Conservation (phyloP, 2,797 vertebrate genomes). For the Benthosema pterotum region DNA sequence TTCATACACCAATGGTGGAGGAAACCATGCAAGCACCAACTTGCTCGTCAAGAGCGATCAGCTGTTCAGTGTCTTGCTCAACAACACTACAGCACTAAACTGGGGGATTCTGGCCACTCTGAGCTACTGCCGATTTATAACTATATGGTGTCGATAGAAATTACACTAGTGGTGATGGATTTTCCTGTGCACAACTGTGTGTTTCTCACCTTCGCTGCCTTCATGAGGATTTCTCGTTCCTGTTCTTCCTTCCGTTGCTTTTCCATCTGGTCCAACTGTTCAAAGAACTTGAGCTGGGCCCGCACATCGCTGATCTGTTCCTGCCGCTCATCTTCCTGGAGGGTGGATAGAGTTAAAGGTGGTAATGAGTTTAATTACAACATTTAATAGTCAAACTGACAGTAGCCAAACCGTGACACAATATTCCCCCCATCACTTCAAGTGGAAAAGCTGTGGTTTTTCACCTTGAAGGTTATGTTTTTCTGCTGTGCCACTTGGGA, state of each 20-base stretch:
- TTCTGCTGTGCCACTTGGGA: conserved; percentile 91
- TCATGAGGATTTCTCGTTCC: conserved; percentile 94
- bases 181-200: not conserved
- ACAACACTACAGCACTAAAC: too few relatives aligned
- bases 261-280: conserved; percentile 95
- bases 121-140: not conserved
- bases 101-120: too few relatives aligned
- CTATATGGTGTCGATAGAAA: conserved; percentile 1
- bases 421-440: not conserved
- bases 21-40: too few relatives aligned
- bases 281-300: conserved; percentile 92
- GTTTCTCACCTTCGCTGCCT: conserved; percentile 88
- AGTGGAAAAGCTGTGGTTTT: not conserved
- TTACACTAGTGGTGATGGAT: conserved; percentile 3
- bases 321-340: conserved; percentile 88
- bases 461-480: conserved; percentile 90
- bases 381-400: too few relatives aligned
- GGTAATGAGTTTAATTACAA: too few relatives aligned
- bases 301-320: conserved; percentile 89
- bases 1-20: too few relatives aligned
- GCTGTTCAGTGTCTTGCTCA: too few relatives aligned
- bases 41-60: too few relatives aligned
- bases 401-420: too few relatives aligned
- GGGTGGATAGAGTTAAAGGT: not conserved
- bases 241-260: conserved; percentile 94